phyloP scores from a whole-genome alignment of 2,888 invertebrate species.

The Cheilosia pagana region DNA sequence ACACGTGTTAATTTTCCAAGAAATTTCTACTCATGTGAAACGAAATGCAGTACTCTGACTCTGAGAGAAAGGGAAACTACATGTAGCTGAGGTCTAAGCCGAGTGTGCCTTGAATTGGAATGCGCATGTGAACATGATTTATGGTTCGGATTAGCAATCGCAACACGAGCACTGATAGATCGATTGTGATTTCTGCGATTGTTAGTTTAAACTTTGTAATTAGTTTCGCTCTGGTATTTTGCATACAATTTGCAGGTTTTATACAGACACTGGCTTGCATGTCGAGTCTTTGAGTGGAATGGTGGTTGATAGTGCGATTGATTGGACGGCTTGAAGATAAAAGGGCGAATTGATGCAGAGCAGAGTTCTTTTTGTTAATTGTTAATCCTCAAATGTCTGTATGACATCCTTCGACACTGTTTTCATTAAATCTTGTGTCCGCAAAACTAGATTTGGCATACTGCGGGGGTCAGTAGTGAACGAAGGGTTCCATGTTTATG shows the following conservation, averaged over 20 bases:
- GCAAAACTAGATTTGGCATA: too few relatives aligned
- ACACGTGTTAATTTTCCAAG: slow-evolving; percentile 68
- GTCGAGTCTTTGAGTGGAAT: background rate
- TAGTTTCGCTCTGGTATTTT: background rate
- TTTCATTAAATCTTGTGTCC: too few relatives aligned
- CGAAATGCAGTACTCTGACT: slow-evolving; percentile 18
- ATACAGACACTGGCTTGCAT: background rate
- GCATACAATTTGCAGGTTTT: background rate
- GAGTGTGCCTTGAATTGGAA: slow-evolving; percentile 33
- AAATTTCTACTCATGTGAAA: slow-evolving; percentile 57
- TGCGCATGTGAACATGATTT: slow-evolving; percentile 15
- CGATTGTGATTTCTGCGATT: slow-evolving; percentile 16
- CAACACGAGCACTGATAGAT: slow-evolving; percentile 7
- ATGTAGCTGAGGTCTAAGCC: background rate
- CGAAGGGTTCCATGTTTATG: too few relatives aligned
- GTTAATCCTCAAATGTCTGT: too few relatives aligned
- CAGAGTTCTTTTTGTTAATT: too few relatives aligned
- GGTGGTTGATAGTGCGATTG: too few relatives aligned
- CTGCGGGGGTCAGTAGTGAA: too few relatives aligned
- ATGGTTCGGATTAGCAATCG: slow-evolving; percentile 15
- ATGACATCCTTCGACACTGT: too few relatives aligned
- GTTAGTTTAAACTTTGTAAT: background rate
- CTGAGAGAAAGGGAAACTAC: slow-evolving; percentile 61
- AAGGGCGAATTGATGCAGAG: too few relatives aligned
- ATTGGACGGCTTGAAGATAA: too few relatives aligned